phyloP scores from a whole-genome alignment of 2,113 vertebrate genomes.

The Formicarius rufipectus region DNA sequence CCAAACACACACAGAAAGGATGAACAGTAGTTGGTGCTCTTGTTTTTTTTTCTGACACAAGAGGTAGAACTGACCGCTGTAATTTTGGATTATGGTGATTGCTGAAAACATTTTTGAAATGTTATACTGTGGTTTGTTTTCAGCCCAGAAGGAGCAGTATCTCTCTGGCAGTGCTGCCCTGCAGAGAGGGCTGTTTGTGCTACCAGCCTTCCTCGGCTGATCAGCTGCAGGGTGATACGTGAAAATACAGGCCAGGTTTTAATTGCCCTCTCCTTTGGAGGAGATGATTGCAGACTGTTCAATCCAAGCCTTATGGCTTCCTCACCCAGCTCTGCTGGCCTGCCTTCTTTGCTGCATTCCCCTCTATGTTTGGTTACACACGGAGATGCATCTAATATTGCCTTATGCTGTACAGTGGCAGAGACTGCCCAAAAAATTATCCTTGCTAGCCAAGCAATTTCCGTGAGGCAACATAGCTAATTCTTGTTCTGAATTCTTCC shows the following conservation, averaged over 20 bases:
- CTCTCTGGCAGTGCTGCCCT: neutral
- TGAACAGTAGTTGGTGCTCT: neutral
- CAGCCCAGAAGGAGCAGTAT: neutral
- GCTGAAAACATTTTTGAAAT: neutral
- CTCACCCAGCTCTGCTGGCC: neutral
- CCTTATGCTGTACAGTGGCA: neutral
- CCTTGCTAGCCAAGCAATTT: neutral
- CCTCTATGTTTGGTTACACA: neutral
- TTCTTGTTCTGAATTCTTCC: neutral
- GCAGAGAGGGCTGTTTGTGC: neutral
- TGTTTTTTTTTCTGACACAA: neutral
- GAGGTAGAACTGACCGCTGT: neutral
- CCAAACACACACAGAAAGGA: neutral
- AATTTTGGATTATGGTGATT: neutral
- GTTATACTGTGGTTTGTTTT: neutral
- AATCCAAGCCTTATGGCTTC: neutral
- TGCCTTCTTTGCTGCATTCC: neutral
- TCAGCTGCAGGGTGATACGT: neutral
- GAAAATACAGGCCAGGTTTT: constrained; percentile 7
- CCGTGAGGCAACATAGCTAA: neutral
- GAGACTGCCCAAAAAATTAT: neutral
- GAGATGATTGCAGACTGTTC: neutral
- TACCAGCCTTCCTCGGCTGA: neutral
- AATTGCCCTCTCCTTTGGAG: neutral
- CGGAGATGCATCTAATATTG: neutral